These are phyloP conservation scores for western clawed frog (Xenopus tropicalis) DNA, from an alignment of 2,113 vertebrate species.

Conservation along the genomic window UCB_Xtro_10.0 CM004443.2:115669501-115670000, in stretches of 20 bases:
- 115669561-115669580: too few relatives aligned
- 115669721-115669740: conserved; percentile 21
- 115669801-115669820: conserved; percentile 26
- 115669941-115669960: too few relatives aligned
- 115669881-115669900: not conserved
- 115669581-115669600: too few relatives aligned
- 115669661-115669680: too few relatives aligned
- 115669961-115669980: too few relatives aligned
- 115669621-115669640: too few relatives aligned
- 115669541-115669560: too few relatives aligned
- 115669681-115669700: not conserved
- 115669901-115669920: not conserved
- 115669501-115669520: too few relatives aligned
- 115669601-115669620: too few relatives aligned
- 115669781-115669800: conserved; percentile 16
- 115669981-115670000: too few relatives aligned
- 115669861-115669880: conserved; percentile 22
- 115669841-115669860: conserved; percentile 13
- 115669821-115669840: conserved; percentile 28
- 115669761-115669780: conserved; percentile 14
- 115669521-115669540: too few relatives aligned
- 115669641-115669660: too few relatives aligned
- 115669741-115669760: conserved; percentile 24
- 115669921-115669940: not conserved
- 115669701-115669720: conserved; percentile 11